These are phyloP conservation scores for Colistium nudipinnis DNA, from an alignment of 2,113 vertebrate genomes.

Conservation along the genomic window DNA sequence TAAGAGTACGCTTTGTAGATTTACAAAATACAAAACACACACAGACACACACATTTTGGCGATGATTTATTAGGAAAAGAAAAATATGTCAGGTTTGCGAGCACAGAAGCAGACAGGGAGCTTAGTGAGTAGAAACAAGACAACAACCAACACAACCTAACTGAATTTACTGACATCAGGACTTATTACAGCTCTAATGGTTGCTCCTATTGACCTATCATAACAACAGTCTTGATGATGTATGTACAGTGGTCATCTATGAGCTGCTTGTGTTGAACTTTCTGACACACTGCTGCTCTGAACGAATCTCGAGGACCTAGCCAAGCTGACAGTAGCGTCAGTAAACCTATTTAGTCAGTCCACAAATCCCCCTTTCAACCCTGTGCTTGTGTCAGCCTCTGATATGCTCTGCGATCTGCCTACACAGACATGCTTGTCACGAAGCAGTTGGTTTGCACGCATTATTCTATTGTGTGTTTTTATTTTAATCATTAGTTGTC, in stretches of 20 bases:
- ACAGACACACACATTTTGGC: constrained; percentile 50
- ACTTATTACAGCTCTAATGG: constrained; percentile 49
- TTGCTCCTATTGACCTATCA: constrained; percentile 41
- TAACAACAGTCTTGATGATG: constrained; percentile 54
- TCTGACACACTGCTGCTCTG: constrained; percentile 22
- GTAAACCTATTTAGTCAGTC: constrained; percentile 4
- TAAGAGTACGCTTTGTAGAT: constrained; percentile 36
- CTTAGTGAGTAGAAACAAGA: constrained; percentile 30
- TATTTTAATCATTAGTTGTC: constrained; percentile 89
- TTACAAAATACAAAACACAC: constrained; percentile 56
- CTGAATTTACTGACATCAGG: constrained; percentile 34
- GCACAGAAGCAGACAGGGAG: constrained; percentile 38
- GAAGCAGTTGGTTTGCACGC: constrained; percentile 46
- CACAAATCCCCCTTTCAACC: background rate
- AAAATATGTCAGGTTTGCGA: constrained; percentile 46
- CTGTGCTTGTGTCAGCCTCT: constrained; percentile 52
- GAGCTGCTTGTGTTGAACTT: constrained; percentile 34
- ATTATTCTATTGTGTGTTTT: constrained; percentile 7
- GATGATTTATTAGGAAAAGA: constrained; percentile 36
- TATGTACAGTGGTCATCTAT: constrained; percentile 63
- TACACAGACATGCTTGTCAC: constrained; percentile 47
- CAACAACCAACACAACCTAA: constrained; percentile 38
- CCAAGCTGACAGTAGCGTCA: constrained; percentile 8
- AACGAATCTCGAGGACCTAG: constrained; percentile 10
- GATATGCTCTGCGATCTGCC: constrained; percentile 55